Base-by-base conservation (phyloP, 1,140 invertebrate species). In the Amphibalanus amphitrite region DNA sequence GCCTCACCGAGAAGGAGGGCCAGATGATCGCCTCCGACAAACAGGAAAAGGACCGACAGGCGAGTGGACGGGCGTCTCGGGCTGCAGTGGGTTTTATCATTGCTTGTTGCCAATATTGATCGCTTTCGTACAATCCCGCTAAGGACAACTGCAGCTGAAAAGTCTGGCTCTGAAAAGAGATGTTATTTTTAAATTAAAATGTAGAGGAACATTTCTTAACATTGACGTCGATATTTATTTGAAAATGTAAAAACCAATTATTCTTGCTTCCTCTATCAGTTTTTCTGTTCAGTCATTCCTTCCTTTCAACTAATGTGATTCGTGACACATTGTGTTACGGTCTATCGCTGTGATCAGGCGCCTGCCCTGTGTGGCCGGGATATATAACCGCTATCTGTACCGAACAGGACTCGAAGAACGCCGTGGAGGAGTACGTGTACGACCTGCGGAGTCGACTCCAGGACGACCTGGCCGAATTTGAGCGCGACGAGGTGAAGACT, bases 361-460 rank as follows among this genome's bases (percentile, higher is more conserved):
- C 47, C 25, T 59, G 47, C 47, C 25, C 13, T 59, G n/a, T 59
- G 25, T 59, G 47, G 13, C 13, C 47, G 47, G 13, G 13, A 59
- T 25, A 59, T 15, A 59, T 59, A 59, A 13, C 47, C 13, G 25
- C 25, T 59, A 15, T 25, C 47, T 15, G 13, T 15, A 59, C 13
- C 47, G 25, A 25, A 25, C 28, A 67, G 65, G 65, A 67, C 65
- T 26, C 65, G 0, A 90, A 95, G 76, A 99, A 99, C 82, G 90
- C 93, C 6, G 84, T 99, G 0, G 97, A 99, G 81, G 97, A 99
- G 81, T 99, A 97, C 78, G 92, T 99, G 26, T 99, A 99, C 79
- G 95, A 98, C 75, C 85, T 97, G 78, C 85, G 97, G 71, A 88
- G 89, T 29, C 93, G 95, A 79, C 77, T 96, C 25, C 84, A 89